Base-by-base conservation (phyloP, 2,113 vertebrate genomes). In the Zosterops hypoxanthus region DNA sequence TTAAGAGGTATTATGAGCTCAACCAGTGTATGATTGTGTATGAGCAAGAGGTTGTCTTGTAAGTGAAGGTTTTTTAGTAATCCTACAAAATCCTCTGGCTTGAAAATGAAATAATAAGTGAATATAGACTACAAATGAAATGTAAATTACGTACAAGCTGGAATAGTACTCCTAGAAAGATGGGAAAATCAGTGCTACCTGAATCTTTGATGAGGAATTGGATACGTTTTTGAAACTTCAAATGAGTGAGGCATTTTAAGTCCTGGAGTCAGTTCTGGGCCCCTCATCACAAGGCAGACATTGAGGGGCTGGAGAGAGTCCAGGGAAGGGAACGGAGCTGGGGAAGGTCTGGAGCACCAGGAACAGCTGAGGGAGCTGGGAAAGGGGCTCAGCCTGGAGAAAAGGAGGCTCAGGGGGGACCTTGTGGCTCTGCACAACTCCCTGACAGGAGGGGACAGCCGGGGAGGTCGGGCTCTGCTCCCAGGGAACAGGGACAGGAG, bases 301-400 rank as follows among this genome's bases (percentile, higher is more conserved):
- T 3, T 2, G 72, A 68, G 22, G 46, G 14, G 2, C 9, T 52
- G 63, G 14, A 52, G 61, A 0, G 0, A 1, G 34, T 3, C 33
- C 36, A 23, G 63, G 2, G 53, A 9, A 36, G 63, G 44, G 46
- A 59, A 18, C 0, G 0, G 82, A 66, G 25, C 16, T 66, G 71
- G 31, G 33, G 61, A 59, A 71, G 71, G 10, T 2, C 31, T 59
- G 82, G 52, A 73, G 41, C 33, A 0, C 31, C 47, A 53, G 76
- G 36, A 81, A 19, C 0, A 0, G 70, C 52, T 57, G 61, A 66
- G 44, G 61, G 60, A 65, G 82, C 82, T 73, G 69, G 46, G 5
- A 31, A 75, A 47, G 50, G 59, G 50, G 34, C 82, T 85, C 8
- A 85, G 82, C 8, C 82, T 75, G 82, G 70, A 75, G 82, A 2